Evolutionary conservation across 2,888 invertebrate species (phyloP), one percentile per base, ranked within the genome.

Genomic region (Drosophila neonasuta): DNA sequence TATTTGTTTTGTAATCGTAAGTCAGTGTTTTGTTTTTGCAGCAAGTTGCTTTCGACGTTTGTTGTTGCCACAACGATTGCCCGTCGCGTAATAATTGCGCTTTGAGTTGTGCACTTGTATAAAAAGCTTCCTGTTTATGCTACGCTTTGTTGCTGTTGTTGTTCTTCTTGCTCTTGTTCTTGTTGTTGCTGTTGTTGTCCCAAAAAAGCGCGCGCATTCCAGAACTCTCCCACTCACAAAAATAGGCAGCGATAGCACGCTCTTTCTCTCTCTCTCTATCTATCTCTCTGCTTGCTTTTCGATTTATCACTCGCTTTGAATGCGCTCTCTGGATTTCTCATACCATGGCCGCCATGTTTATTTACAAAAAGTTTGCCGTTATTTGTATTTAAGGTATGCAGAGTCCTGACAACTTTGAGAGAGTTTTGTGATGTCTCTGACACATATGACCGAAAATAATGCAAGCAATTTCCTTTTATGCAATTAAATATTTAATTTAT

Each of bases 201-300:
- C 51, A 44, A 79, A 81, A 80, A 82, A 85, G 85, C 81, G 82
- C 81, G 81, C 81, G 81, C 81, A 82, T 82, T 82, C 81, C 81
- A 62, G 48, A 76, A 52, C 76, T 80, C 81, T 80, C 79, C 67
- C 84, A 68, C 68, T 67, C 70, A 58, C 74, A 56, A 66, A 44
- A 39, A 50, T 57, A 45, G 41, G 50, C 10, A 55, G 39, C 41
- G 20, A 10, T 24, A 44, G 34, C 17, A 5, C 13, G 5, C n/a
- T 59, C 48, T 51, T 29, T 59, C 62, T 51, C 49, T 39, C 59
- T 17, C 62, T 17, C 2, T 59, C 48, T 51, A 29, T 59, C 60
- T 51, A 46, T 39, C 62, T 51, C 49, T 39, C 61, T 57, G 20
- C 62, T 24, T 24, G 24, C 24, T 24, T 24, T 24, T 61, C 54